Percentiles rank a stretch among this genome's conserved stretches.
phyloP scores from a whole-genome alignment of 2,888 invertebrate species.

The Hipparchia sbordonii region DNA sequence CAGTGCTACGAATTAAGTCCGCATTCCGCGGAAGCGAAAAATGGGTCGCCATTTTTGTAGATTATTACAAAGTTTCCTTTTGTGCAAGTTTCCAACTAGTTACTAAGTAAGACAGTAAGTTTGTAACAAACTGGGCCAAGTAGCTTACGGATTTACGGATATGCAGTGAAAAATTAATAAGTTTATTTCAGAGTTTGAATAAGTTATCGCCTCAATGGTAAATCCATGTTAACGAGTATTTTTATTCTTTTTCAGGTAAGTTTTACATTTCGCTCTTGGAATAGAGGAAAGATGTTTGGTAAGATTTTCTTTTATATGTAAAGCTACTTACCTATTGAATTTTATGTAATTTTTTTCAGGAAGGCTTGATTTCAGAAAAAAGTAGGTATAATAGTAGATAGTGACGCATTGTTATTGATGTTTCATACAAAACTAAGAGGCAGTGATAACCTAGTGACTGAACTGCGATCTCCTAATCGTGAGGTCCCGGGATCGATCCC shows the following conservation, averaged over 20 bases:
- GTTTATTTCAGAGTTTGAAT: slow-evolving; percentile 6
- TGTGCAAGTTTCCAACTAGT: slow-evolving; percentile 19
- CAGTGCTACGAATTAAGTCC: slow-evolving; percentile 3
- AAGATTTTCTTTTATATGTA: not conserved
- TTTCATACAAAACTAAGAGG: too few species aligned
- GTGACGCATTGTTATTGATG: too few species aligned
- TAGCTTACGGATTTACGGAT: slow-evolving; percentile 22
- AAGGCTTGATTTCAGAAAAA: too few species aligned
- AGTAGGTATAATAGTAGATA: too few species aligned
- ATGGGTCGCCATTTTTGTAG: slow-evolving; percentile 13
- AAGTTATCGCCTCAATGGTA: not conserved
- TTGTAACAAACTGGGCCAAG: slow-evolving; percentile 21
- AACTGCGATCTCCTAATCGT: too few species aligned
- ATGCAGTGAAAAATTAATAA: slow-evolving; percentile 16
- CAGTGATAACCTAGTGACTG: too few species aligned
- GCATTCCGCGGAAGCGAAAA: slow-evolving; percentile 10
- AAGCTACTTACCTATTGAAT: too few species aligned
- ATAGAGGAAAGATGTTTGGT: not conserved
- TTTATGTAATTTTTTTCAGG: too few species aligned
- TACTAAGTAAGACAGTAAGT: slow-evolving; percentile 18
- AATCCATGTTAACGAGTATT: not conserved
- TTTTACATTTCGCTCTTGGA: not conserved
- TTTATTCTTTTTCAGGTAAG: slow-evolving; percentile 17
- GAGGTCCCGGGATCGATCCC: too few species aligned
- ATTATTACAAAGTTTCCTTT: slow-evolving; percentile 18